A percentile compares a stretch with the other conserved stretches of the same genome.
Evolutionary conservation across 2,113 vertebrate genomes (phyloP).

Genomic region (Sorex fumeus): DNA sequence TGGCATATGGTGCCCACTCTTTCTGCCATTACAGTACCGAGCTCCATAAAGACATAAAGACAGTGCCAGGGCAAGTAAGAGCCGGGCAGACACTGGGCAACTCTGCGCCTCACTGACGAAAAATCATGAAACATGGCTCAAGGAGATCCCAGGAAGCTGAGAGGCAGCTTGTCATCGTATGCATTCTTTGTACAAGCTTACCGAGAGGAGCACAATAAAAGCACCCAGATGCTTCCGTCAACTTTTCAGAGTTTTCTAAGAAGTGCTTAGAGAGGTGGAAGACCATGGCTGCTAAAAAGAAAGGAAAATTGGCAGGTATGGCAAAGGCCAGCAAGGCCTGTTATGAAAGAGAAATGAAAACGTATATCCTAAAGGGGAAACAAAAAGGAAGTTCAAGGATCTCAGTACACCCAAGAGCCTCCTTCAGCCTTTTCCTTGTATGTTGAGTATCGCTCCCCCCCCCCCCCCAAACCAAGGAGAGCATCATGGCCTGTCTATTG

Average conservation of each 20-base stretch:
- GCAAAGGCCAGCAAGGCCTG: constrained; percentile 96
- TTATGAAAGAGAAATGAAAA: constrained; percentile 98
- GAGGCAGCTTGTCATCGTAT: constrained; percentile 98
- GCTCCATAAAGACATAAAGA: too few species aligned
- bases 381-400: constrained; percentile 97
- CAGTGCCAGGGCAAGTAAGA: too few species aligned
- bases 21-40: too few species aligned
- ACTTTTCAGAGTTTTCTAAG: constrained; percentile 98
- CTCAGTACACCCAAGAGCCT: constrained; percentile 99
- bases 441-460: constrained; percentile 92
- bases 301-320: constrained; percentile 98
- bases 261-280: constrained; percentile 98
- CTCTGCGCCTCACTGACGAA: constrained; percentile 63
- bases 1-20: background rate
- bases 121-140: constrained; percentile 94
- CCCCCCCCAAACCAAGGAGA: constrained; percentile 93
- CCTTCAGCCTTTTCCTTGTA: constrained; percentile 99
- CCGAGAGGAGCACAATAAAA: constrained; percentile 98
- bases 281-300: constrained; percentile 98
- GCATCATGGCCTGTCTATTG: constrained; percentile 93
- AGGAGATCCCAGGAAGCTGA: constrained; percentile 96
- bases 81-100: too few species aligned
- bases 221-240: constrained; percentile 95
- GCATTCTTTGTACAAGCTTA: constrained; percentile 98
- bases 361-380: constrained; percentile 95